Percentiles rank a stretch among this genome's conserved stretches.
Evolutionary conservation across 2,888 invertebrate species (phyloP).

Genomic region (Machimus rusticus): DNA sequence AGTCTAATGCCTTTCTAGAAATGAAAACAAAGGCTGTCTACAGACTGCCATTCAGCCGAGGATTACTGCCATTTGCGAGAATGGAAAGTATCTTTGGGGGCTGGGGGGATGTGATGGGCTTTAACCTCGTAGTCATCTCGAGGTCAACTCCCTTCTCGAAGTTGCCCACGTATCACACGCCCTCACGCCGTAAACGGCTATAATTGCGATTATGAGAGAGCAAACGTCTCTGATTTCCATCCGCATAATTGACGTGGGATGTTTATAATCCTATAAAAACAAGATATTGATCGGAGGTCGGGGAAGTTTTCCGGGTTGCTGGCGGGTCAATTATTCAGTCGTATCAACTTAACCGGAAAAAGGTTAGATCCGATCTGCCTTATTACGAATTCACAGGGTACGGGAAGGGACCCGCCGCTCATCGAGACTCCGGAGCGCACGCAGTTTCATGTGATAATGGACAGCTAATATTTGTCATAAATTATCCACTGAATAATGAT

Average conservation of each 20-base stretch:
- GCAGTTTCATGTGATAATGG: slow-evolving; percentile 33
- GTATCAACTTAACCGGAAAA: slow-evolving; percentile 31
- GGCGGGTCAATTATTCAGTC: slow-evolving; percentile 23
- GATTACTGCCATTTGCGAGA: slow-evolving; percentile 2
- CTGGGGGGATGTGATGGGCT: neutral
- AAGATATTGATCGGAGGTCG: slow-evolving; percentile 14
- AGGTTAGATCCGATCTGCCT: slow-evolving; percentile 16
- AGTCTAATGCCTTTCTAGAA: neutral
- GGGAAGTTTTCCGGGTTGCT: neutral
- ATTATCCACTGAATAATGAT: slow-evolving; percentile 27
- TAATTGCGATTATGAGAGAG: slow-evolving; percentile 17
- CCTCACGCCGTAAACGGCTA: neutral
- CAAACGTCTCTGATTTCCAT: slow-evolving; percentile 9
- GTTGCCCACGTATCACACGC: neutral
- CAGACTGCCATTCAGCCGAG: neutral
- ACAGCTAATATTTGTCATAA: slow-evolving; percentile 34
- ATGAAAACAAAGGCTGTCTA: neutral
- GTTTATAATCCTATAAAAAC: slow-evolving; percentile 30
- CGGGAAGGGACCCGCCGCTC: neutral
- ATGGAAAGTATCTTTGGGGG: neutral
- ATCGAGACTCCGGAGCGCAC: neutral
- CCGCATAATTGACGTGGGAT: slow-evolving; percentile 30
- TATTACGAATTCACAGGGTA: neutral
- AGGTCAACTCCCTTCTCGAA: neutral
- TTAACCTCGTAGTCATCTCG: neutral